Evolutionary conservation across 2,113 vertebrate genomes (phyloP), one percentile per base, ranked within the genome.

Genomic region (Porphyrio hochstetteri): DNA sequence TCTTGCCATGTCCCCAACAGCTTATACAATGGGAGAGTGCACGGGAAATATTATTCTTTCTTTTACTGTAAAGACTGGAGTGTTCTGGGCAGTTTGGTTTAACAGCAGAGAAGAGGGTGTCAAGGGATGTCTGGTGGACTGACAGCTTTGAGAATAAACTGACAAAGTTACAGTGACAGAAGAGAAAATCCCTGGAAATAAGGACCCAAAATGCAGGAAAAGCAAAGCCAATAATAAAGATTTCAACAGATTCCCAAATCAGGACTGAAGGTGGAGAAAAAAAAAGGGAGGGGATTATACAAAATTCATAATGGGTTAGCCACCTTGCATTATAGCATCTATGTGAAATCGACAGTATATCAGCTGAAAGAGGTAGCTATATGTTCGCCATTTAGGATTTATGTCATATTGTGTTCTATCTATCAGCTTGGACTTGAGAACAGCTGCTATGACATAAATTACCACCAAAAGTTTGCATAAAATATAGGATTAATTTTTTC

Each of bases 331-430:
- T 65, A 74, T 38, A 59, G 23, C 46, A 70, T 67, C 40, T 11
- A 7, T 72, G 12, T 59, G 76, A 93, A 94, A 90, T 38, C 10
- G 7, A 52, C 50, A 80, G 55, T 46, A 70, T 48, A 65, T 70
- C 61, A 79, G 48, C n/a, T 76, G 69, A 92, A 95, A 50, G 46
- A n/a, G 79, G 68, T 46, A 82, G 24, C 80, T 93, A 74, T 28
- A 76, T 82, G 36, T 94, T 93, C 90, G 48, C 52, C 40, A 42
- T 90, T 87, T 77, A 80, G 88, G 75, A 93, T 95, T 95, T 94
- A 88, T 88, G n/a, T 94, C 52, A 44, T 67, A 77, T 42, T 75
- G 42, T 77, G 20, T 56, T 44, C 71, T 80, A 25, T 65, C 31
- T 53, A 65, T 80, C 85, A 93, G 29, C 9, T 38, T 88, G 33